phyloP scores from a whole-genome alignment of 2,113 vertebrate genomes.

The Calidris pugnax region DNA sequence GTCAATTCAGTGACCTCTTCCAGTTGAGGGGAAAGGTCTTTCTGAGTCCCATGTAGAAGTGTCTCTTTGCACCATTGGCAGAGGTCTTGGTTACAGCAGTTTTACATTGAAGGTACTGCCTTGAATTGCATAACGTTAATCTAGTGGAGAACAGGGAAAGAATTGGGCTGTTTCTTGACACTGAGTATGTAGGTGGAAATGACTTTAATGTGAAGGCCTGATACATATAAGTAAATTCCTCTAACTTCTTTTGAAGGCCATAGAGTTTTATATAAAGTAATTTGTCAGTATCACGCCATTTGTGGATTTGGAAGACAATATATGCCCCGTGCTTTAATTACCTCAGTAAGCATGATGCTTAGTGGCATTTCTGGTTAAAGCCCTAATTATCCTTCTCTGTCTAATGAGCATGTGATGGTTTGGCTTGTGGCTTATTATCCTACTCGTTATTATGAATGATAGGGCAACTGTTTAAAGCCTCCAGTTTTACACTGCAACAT shows the following conservation, averaged over 20 bases:
- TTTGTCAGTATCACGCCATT: not conserved
- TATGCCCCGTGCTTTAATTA: constrained; percentile 16
- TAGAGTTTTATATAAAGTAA: not conserved
- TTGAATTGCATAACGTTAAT: not conserved
- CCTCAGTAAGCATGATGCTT: constrained; percentile 39
- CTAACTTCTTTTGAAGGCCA: not conserved
- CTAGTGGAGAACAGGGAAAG: not conserved
- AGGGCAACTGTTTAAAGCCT: constrained; percentile 52
- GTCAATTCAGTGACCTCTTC: not conserved
- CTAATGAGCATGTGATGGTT: constrained; percentile 63
- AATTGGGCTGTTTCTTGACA: not conserved
- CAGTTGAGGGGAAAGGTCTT: not conserved
- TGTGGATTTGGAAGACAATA: not conserved
- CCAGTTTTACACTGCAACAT: constrained; percentile 55
- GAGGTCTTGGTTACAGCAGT: not conserved
- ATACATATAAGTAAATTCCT: not conserved
- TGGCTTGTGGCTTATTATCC: constrained; percentile 67
- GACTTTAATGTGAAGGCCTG: not conserved
- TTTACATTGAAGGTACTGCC: not conserved
- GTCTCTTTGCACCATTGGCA: not conserved
- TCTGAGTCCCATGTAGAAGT: not conserved
- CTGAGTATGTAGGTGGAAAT: not conserved
- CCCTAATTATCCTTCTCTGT: constrained; percentile 68
- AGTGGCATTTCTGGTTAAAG: constrained; percentile 67
- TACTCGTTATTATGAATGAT: constrained; percentile 72